Conservation (phyloP, 2,113 vertebrate genomes). For the Strigops habroptila region DNA sequence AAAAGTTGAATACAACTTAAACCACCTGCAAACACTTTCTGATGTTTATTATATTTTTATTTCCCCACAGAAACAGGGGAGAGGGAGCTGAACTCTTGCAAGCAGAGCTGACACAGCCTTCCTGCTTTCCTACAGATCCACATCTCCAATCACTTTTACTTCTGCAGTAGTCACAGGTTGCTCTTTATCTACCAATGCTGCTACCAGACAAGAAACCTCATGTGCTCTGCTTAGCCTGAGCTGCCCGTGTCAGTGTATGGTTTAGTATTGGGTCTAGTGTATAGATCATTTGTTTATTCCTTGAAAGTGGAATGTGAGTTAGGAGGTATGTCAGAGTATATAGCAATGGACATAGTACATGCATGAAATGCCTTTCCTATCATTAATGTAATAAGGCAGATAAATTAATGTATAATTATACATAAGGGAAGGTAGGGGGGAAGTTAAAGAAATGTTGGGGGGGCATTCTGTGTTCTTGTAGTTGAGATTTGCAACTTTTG, state of each 20-base stretch:
- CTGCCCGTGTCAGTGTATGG: background rate
- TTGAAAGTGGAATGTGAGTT: background rate
- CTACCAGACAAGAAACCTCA: background rate
- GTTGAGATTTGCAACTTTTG: background rate
- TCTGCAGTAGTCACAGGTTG: background rate
- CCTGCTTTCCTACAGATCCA: background rate
- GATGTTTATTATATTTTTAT: background rate
- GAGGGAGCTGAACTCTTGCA: accelerated
- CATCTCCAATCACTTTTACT: background rate
- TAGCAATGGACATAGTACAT: background rate
- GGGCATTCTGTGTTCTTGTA: background rate
- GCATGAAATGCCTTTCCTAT: background rate
- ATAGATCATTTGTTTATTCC: background rate
- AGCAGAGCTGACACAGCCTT: background rate
- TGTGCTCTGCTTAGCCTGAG: background rate
- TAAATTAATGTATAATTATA: background rate
- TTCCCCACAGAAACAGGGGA: background rate
- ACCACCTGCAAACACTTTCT: background rate
- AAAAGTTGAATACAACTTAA: background rate
- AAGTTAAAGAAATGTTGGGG: background rate
- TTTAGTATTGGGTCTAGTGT: background rate
- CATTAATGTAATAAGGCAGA: background rate
- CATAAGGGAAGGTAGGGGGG: background rate
- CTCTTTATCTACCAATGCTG: background rate
- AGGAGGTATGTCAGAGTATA: background rate